Conservation (phyloP, 2,888 invertebrate genomes). For the Dryocosmus kuriphilus region DNA sequence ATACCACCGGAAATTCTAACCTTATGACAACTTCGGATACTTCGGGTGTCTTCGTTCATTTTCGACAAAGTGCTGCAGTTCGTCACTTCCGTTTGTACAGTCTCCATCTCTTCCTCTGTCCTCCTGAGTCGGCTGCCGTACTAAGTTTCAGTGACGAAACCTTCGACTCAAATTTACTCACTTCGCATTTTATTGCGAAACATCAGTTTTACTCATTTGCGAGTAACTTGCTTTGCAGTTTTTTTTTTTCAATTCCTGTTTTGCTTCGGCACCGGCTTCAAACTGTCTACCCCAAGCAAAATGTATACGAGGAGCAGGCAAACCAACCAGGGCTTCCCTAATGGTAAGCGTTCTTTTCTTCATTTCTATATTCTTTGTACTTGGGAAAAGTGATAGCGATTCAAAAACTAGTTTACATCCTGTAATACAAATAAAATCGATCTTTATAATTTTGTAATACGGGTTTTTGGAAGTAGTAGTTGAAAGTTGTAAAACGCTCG, state of each 20-base stretch:
- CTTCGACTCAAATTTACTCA: too few species aligned
- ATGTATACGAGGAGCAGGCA: constrained; percentile 36
- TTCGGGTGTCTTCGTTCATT: not conserved
- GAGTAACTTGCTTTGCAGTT: not conserved
- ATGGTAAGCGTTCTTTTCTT: constrained; percentile 12
- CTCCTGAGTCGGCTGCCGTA: too few species aligned
- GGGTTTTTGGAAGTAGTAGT: not conserved
- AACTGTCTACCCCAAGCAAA: constrained; percentile 17
- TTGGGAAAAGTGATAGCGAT: not conserved
- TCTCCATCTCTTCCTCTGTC: not conserved
- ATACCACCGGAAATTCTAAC: not conserved
- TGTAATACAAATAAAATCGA: not conserved
- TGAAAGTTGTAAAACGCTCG: not conserved
- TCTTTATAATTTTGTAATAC: not conserved
- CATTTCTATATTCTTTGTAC: not conserved
- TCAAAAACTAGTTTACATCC: not conserved
- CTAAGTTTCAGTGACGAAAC: too few species aligned
- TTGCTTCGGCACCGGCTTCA: not conserved
- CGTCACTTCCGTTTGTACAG: not conserved
- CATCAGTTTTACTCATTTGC: not conserved
- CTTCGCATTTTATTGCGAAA: not conserved
- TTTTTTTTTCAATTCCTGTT: not conserved
- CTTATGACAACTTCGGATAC: not conserved
- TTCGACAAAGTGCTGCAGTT: too few species aligned
- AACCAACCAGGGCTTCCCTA: constrained; percentile 3